Evolutionary conservation across 1,140 invertebrate species (phyloP), one percentile per base, ranked within the genome.

Genomic region (Drosophila serrata): DNA sequence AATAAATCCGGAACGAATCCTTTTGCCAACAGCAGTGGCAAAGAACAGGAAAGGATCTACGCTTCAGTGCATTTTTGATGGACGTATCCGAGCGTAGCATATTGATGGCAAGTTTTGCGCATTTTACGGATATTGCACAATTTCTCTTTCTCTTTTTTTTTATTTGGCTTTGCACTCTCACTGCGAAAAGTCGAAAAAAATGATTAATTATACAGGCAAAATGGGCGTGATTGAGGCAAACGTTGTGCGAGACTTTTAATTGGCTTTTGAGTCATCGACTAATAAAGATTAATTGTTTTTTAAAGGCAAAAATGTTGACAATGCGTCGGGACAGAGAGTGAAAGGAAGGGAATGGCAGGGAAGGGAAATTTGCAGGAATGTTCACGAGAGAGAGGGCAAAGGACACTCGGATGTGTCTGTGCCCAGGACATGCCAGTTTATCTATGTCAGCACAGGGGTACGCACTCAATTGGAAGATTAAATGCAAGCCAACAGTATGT

Each of bases 251-350:
- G 87, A 84, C 78, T 78, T 90, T 90, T 90, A 90, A 90, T 90
- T 90, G 85, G 85, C 86, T 90, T 90, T 90, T 85, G 85, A 84
- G 84, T 88, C 84, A 87, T 81, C 81, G 80, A 81, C 85, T 90
- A 90, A 90, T 90, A 90, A 90, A 90, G 85, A 90, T 90, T 90
- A 90, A 90, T 90, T 90, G 85, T 90, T 90, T 90, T 90, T 90
- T 90, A 90, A 90, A 78, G 81, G 75, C 85, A 86, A 81, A 84
- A 90, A 84, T 82, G 80, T 84, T 86, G 75, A 63, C 82, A 79
- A 69, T 65, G 82, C 79, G 46, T 53, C 24, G 37, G 8, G 17
- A 2, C 4, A 24, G 15, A 35, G 24, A 24, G 24, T 24, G 9
- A 27, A 1, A 19, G 37, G 45, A 12, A 19, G 42, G 6, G n/a